Base-by-base conservation (phyloP, 53 echinoderm and acorn worm genomes). In the Holothuria scabra region DNA sequence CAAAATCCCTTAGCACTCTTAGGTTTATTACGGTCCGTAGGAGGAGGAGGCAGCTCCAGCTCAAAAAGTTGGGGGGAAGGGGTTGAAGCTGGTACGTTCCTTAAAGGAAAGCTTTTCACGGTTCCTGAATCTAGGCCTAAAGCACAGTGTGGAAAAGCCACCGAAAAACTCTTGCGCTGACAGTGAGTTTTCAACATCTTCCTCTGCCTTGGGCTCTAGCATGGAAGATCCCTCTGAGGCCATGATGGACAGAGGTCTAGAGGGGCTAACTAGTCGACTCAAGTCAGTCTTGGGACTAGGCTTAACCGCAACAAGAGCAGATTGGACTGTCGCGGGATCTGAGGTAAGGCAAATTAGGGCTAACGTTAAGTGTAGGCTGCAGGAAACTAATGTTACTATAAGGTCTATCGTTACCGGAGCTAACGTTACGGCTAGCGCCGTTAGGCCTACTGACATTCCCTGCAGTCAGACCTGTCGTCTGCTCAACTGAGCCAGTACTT, bases 401-500 rank as follows among this genome's bases (percentile, higher is more conserved):
- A n/a, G 23, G 23, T 26, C 64, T 22, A 64, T 26, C 64, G 64
- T 26, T 30, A 64, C 12, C 21, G 2, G 23, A 8, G 8, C 30
- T 64, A 28, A 30, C 64, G 14, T 21, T 64, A 30, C 20, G 18
- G 23, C 23, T 28, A n/a, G n/a, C n/a, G n/a, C n/a, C n/a, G n/a
- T n/a, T n/a, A n/a, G 64, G 26, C 30, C 64, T 9, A 64, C 4
- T 5, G 64, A 8, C 34, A 67, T 67, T 35, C 4, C 12, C n/a
- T n/a, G n/a, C 67, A 67, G 70, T 12, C 13, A 38, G 41, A 4
- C 70, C n/a, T 70, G 32, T 19, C 44, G 70, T 70, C 70, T 70
- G 70, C 70, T 70, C 41, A 70, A 70, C 70, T 38, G 70, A 70
- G 70, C 70, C 41, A 70, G 70, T 22, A 12, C 44, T 70, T 70